These are phyloP conservation scores for Furcifer pardalis DNA, from an alignment of 2,797 vertebrate species.

Conservation along the genomic window DNA sequence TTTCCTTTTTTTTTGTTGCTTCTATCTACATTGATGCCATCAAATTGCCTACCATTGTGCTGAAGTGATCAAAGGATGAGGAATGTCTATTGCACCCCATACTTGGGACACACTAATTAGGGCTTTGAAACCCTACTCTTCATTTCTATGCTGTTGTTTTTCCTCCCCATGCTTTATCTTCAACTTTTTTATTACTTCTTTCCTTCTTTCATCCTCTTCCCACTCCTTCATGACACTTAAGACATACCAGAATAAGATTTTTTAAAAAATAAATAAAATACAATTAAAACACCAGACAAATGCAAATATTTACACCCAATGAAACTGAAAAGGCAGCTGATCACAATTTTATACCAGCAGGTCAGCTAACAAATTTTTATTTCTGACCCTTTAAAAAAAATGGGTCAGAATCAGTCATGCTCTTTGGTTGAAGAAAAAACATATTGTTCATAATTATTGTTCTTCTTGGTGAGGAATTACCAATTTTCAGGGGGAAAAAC, in stretches of 20 bases:
- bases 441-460: no score
- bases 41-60: constrained; percentile 36
- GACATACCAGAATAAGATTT: no score
- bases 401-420: no score
- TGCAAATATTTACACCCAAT: background rate
- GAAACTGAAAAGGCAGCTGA: background rate
- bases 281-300: background rate
- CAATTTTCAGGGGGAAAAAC: no score
- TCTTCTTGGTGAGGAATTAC: no score
- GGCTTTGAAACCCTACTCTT: background rate
- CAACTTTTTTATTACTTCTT: no score
- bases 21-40: constrained; percentile 14
- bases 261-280: background rate
- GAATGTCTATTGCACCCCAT: background rate
- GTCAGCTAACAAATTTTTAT: background rate
- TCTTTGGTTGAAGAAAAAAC: no score
- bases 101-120: background rate
- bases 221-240: no score
- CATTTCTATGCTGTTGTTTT: background rate
- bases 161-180: background rate
- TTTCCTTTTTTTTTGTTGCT: background rate
- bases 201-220: no score
- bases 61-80: constrained; percentile 25
- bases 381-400: no score
- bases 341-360: background rate